Percentiles rank a stretch among this genome's conserved stretches.
These are phyloP conservation scores for Sphaerophoria taeniata DNA, from an alignment of 2,888 invertebrate species.

Conservation along the genomic window DNA sequence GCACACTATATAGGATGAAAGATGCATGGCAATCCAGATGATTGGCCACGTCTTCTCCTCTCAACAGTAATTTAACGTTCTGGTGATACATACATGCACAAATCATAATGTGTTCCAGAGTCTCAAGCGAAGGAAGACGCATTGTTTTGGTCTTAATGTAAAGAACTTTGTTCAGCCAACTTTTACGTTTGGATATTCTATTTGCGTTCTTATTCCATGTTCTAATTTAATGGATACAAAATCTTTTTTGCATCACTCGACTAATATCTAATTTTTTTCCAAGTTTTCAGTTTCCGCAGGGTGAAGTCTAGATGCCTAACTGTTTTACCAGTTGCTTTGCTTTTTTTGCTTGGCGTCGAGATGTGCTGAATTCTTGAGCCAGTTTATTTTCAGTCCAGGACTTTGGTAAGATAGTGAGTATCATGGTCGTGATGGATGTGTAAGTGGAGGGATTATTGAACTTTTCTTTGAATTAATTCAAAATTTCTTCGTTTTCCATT, in stretches of 20 bases:
- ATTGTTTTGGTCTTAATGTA: not conserved
- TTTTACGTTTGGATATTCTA: not conserved
- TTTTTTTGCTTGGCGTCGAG: not conserved
- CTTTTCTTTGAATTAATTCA: too few species aligned
- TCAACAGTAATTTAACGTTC: constrained; percentile 5
- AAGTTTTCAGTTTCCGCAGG: not conserved
- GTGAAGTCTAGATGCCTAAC: not conserved
- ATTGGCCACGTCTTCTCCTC: not conserved
- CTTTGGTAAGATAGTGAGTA: too few species aligned
- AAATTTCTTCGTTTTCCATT: too few species aligned
- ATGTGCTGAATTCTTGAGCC: too few species aligned
- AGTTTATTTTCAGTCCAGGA: too few species aligned
- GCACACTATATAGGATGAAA: not conserved
- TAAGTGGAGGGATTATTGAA: too few species aligned
- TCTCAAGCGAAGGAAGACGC: constrained; percentile 6
- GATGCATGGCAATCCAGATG: not conserved
- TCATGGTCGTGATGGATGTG: too few species aligned
- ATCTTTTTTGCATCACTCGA: not conserved
- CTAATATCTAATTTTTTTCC: not conserved
- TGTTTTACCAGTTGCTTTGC: not conserved
- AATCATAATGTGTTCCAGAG: constrained; percentile 13
- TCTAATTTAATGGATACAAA: not conserved
- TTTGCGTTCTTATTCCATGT: not conserved
- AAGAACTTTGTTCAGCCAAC: not conserved
- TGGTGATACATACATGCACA: constrained; percentile 13